These are phyloP conservation scores for Hirtodrosophila cameraria DNA, from an alignment of 2,888 invertebrate genomes.

Conservation along the genomic window DNA sequence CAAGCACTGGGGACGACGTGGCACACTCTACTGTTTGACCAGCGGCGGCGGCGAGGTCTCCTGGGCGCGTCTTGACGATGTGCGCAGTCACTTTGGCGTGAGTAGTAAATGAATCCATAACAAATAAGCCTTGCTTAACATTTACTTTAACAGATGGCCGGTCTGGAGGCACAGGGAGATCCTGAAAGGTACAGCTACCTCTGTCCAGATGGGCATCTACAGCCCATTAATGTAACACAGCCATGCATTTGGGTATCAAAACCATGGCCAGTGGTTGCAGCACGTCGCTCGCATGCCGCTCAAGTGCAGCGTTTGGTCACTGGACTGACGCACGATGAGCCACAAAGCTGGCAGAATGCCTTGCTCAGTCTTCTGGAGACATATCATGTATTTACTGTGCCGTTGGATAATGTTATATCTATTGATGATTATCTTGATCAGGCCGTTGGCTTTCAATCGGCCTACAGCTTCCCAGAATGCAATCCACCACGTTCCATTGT, in stretches of 20 bases:
- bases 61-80: slow-evolving; percentile 91
- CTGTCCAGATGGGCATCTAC: slow-evolving; percentile 90
- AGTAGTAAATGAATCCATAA: slow-evolving; percentile 41
- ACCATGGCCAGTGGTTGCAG: slow-evolving; percentile 91
- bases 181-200: slow-evolving; percentile 88
- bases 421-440: slow-evolving; percentile 88
- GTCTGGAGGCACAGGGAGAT: slow-evolving; percentile 82
- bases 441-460: slow-evolving; percentile 87
- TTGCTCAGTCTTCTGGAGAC: slow-evolving; percentile 87
- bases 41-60: slow-evolving; percentile 92
- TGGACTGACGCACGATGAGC: slow-evolving; percentile 83
- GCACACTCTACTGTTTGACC: slow-evolving; percentile 91
- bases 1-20: slow-evolving; percentile 92
- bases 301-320: slow-evolving; percentile 85
- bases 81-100: slow-evolving; percentile 88
- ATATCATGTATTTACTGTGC: slow-evolving; percentile 85
- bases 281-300: slow-evolving; percentile 85
- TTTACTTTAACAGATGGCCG: slow-evolving; percentile 75
- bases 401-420: slow-evolving; percentile 86
- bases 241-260: slow-evolving; percentile 92
- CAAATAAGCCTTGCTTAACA: not conserved
- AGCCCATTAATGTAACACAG: slow-evolving; percentile 85
- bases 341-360: slow-evolving; percentile 86
- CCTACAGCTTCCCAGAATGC: slow-evolving; percentile 89
- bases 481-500: slow-evolving; percentile 88